Base-by-base conservation (phyloP, 2,113 vertebrate genomes). In the Microtus montanus region DNA sequence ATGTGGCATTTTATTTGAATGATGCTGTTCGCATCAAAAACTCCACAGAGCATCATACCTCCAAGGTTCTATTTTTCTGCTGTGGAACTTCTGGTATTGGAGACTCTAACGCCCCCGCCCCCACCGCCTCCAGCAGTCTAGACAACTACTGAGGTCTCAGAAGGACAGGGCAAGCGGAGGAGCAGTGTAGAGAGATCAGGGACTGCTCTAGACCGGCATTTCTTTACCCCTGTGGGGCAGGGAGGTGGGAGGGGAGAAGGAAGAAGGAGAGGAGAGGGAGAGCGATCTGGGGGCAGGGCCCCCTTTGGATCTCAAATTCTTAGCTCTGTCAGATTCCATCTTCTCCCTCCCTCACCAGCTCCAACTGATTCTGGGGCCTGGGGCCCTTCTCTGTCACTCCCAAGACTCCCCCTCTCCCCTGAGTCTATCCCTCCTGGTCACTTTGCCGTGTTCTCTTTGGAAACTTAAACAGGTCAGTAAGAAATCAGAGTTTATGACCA, bases 31-130 rank as follows among this genome's bases (percentile, higher is more conserved):
- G 30, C 1, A 3, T 38, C 26, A 52, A 44, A 49, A 86, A 52
- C 30, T 47, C 35, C 80, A 33, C 0, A 3, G 1, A 11, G 44
- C 58, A 26, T 0, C 0, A 2, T 13, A 1, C 47, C 61, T 70
- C 61, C 19, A 41, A 49, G 33, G 7, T 10, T 10, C 2, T 26
- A 49, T 24, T 58, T 54, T 15, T 54, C 54, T 54, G 38, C 17
- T 28, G 9, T 2, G 8, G 5, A 33, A 38, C 74, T 11, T 33
- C 30, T 44, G 63, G 38, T 41, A 66, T 3, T 14, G 9, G 9
- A 47, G 61, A 85, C 63, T 85, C 54, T 54, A 38, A 38, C 1
- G 1, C 54, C 15, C 54, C 2, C 14, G 3, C 10, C 12, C 2
- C 24, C 49, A 49, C 49, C 28, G 1, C 63, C 28, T 4, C 41